phyloP scores from a whole-genome alignment of 2,797 vertebrate genomes.

The Dendrocincla fuliginosa region DNA sequence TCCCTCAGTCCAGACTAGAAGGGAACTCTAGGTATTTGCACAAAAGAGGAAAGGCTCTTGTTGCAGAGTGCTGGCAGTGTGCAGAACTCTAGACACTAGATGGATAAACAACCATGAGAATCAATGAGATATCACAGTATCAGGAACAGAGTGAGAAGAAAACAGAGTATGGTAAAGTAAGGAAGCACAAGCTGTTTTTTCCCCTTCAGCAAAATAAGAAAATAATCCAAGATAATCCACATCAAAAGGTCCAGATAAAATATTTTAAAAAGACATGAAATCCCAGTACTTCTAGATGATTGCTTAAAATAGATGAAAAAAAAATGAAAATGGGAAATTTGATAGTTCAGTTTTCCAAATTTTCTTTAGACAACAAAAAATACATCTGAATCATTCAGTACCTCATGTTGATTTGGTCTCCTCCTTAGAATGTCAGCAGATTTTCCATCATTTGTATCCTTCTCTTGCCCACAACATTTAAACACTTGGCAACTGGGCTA shows the following conservation, averaged over 20 bases:
- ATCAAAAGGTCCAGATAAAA: neutral
- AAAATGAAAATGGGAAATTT: neutral
- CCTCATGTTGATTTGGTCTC: neutral
- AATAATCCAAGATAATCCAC: neutral
- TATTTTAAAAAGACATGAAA: neutral
- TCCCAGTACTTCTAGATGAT: neutral
- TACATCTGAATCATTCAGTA: neutral
- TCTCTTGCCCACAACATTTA: neutral
- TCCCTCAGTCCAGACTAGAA: neutral
- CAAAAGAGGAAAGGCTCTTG: neutral
- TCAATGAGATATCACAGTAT: neutral
- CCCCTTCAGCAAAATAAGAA: neutral
- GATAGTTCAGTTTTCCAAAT: neutral
- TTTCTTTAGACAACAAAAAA: neutral
- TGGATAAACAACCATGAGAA: neutral
- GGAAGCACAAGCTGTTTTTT: neutral
- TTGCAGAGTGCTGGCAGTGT: neutral
- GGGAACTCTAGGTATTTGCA: neutral
- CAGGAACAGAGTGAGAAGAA: neutral
- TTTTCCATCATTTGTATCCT: neutral
- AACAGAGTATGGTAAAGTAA: neutral
- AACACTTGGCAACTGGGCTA: neutral
- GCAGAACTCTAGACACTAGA: neutral
- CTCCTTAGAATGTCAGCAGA: neutral
- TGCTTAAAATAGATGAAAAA: neutral